Percentiles rank a stretch among this genome's conserved stretches.
These are phyloP conservation scores for Microcaecilia unicolor DNA, from an alignment of 2,797 vertebrate species.

Conservation along the genomic window DNA sequence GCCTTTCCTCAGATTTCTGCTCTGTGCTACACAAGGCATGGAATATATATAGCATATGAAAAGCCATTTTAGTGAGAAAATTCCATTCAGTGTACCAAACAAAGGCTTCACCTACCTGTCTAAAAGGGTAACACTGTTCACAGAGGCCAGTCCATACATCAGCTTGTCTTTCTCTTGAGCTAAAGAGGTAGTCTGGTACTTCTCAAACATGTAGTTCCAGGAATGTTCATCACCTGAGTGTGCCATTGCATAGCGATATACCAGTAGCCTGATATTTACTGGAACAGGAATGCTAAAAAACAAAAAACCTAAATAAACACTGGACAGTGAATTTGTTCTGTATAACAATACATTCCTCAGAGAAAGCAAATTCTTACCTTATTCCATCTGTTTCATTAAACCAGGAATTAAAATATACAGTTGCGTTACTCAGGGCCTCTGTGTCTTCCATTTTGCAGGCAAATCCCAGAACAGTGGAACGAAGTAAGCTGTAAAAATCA, in stretches of 20 bases:
- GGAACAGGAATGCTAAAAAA: conserved; percentile 56
- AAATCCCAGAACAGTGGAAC: conserved; percentile 68
- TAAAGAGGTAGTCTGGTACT: conserved; percentile 62
- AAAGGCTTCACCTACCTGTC: conserved; percentile 55
- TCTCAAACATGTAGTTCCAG: conserved; percentile 74
- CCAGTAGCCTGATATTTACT: conserved; percentile 80
- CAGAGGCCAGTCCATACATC: conserved; percentile 84
- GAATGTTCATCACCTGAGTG: conserved; percentile 46
- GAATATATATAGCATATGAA: too few species aligned
- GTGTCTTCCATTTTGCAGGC: conserved; percentile 71
- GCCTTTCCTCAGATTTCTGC: too few species aligned
- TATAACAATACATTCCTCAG: not conserved
- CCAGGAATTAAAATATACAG: conserved; percentile 64
- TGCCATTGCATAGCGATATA: conserved; percentile 89
- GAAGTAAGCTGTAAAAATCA: conserved; percentile 63
- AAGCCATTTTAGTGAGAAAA: too few species aligned
- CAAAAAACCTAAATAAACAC: too few species aligned
- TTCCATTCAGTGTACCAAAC: too few species aligned
- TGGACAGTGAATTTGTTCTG: too few species aligned
- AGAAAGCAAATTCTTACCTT: conserved; percentile 28
- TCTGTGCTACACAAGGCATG: too few species aligned
- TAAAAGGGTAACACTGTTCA: conserved; percentile 62
- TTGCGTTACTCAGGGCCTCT: conserved; percentile 50
- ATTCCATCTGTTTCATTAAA: conserved; percentile 34
- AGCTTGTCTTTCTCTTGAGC: conserved; percentile 97